These are phyloP conservation scores for Hyperopisus bebe DNA, from an alignment of 2,113 vertebrate genomes.

Conservation along the genomic window DNA sequence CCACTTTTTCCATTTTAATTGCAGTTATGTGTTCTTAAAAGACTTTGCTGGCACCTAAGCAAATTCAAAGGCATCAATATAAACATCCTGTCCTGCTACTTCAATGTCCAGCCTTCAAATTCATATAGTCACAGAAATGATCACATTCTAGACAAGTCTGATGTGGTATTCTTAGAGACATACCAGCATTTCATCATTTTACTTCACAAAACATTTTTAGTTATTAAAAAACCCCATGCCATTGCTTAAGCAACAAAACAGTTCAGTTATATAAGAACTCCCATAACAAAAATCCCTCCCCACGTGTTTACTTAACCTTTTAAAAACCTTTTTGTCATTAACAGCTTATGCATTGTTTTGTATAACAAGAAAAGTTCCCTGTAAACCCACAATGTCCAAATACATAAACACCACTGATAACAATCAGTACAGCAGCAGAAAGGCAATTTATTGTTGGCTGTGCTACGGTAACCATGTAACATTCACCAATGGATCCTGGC, in stretches of 20 bases:
- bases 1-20: background rate
- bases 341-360: background rate
- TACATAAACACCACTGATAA: background rate
- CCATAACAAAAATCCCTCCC: background rate
- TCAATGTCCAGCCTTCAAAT: background rate
- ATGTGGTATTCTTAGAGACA: background rate
- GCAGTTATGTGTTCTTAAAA: background rate
- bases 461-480: background rate
- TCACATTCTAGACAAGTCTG: background rate
- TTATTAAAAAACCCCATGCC: background rate
- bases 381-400: background rate
- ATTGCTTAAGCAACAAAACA: background rate
- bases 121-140: background rate
- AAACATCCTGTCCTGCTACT: background rate
- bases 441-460: background rate
- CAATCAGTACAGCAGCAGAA: background rate
- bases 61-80: background rate
- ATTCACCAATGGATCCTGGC: background rate
- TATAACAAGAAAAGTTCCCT: background rate
- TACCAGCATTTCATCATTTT: background rate
- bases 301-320: background rate
- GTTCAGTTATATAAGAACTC: background rate
- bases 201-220: background rate
- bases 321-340: conserved; percentile 1
- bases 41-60: background rate